Evolutionary conservation across 2,888 invertebrate genomes (phyloP).

Genomic region (Sussaba pulchella): DNA sequence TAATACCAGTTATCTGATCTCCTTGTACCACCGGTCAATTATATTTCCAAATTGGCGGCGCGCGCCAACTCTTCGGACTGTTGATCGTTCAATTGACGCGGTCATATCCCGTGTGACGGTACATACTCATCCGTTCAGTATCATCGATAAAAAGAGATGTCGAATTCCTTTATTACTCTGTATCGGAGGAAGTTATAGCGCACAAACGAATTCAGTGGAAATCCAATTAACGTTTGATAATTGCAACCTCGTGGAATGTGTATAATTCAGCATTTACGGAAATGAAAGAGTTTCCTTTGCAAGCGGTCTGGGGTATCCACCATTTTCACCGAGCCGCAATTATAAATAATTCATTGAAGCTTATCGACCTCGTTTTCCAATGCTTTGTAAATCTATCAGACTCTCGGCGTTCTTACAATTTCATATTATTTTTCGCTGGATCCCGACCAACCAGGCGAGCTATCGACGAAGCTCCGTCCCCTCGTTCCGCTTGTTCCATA

Average conservation of each 20-base stretch:
- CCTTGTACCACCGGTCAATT: too few relatives aligned
- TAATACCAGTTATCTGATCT: too few relatives aligned
- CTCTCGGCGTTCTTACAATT: constrained; percentile 1
- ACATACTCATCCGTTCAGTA: too few relatives aligned
- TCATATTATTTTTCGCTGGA: neutral
- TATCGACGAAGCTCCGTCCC: neutral
- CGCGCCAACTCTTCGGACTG: too few relatives aligned
- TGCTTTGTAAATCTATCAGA: neutral
- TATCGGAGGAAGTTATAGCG: constrained; percentile 15
- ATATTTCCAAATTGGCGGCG: too few relatives aligned
- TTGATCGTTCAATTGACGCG: too few relatives aligned
- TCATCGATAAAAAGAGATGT: too few relatives aligned
- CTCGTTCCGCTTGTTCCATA: neutral
- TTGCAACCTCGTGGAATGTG: constrained; percentile 1
- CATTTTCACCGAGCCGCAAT: constrained; percentile 29
- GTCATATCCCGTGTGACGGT: too few relatives aligned
- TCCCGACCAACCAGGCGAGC: neutral
- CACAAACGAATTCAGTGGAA: constrained; percentile 18
- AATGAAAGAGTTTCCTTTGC: constrained; percentile 10
- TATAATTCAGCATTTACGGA: constrained; percentile 30
- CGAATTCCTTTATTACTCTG: too few relatives aligned
- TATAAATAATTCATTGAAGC: constrained; percentile 59
- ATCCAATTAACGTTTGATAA: constrained; percentile 41
- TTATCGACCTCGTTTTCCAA: constrained; percentile 43
- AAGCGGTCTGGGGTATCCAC: neutral